Base-by-base conservation (phyloP, 2,113 vertebrate species). In the Aldabrachelys gigantea region DNA sequence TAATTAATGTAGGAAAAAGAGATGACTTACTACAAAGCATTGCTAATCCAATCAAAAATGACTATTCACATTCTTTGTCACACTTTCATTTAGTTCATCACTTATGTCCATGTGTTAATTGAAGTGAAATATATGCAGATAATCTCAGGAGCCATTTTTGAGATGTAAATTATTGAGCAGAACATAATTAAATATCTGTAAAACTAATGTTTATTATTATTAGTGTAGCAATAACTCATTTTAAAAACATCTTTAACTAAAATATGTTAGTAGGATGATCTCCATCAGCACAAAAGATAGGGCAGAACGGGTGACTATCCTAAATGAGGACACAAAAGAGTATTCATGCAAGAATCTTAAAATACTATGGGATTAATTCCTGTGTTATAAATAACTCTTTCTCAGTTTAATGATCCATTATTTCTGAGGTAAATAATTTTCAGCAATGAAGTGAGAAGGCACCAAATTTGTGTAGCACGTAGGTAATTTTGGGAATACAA, bases 1-100 rank as follows among this genome's bases (percentile, higher is more conserved):
- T 49, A 10, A 54, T 87, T 29, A 10, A 50, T 85, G 16, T 25
- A 83, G 72, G 65, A 24, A 87, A 87, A 44, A 88, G 27, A 94
- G 10, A 3, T 91, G 78, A 19, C 25, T 88, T 89, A 38, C n/a
- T 19, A 72, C 3, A 86, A 12, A 29, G 22, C 5, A 50, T 89
- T 80, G 10, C 41, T 95, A 59, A 84, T 83, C n/a, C 53, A 85
- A 24, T 92, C 31, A 87, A 85, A 38, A 21, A 76, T 44, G 31
- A 22, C 83, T 89, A 24, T 90, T 93, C 14, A 35, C 41, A 1
- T 85, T 93, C n/a, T 62, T 53, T 94, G 22, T 44, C 27, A 31
- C 80, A 93, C 52, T 92, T 35, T 88, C 59, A 53, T 5, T 91
- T 82, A 56, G 59, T 96, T 94, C 17, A 82, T 80, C 80, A 49